Conservation (phyloP, 2,797 vertebrate genomes). For the Morus bassanus region DNA sequence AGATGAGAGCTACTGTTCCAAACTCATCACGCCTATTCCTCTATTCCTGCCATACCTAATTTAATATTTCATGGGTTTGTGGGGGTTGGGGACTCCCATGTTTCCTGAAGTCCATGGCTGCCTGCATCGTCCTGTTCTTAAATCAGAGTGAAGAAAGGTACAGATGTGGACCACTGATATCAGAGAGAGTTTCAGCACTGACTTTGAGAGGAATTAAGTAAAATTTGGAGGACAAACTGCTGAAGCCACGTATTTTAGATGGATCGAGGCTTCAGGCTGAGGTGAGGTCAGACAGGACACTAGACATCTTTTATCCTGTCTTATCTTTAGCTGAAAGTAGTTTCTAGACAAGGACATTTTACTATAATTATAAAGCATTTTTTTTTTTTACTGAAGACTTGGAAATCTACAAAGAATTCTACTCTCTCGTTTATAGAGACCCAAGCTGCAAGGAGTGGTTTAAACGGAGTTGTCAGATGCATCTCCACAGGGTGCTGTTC, state of each 20-base stretch:
- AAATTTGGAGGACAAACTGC: not conserved
- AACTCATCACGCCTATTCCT: not conserved
- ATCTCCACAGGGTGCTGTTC: not conserved
- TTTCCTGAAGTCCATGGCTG: not conserved
- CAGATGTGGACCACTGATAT: too few relatives aligned
- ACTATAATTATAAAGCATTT: not conserved
- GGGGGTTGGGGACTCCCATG: not conserved
- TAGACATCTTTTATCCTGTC: not conserved
- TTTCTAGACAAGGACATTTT: not conserved
- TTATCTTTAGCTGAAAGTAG: not conserved
- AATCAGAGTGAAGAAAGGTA: not conserved
- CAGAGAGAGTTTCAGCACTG: not conserved
- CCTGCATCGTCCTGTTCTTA: not conserved
- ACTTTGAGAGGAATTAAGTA: not conserved
- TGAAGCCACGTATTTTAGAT: not conserved
- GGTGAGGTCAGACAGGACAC: not conserved
- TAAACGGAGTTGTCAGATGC: not conserved
- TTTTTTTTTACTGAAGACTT: not conserved
- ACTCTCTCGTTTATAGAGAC: not conserved
- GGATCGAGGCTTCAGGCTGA: not conserved
- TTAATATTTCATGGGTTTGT: not conserved
- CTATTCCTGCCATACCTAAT: not conserved
- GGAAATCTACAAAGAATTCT: not conserved
- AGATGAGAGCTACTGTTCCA: not conserved
- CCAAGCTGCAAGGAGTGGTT: not conserved